A percentile compares a stretch with the other conserved stretches of the same genome.
phyloP scores from a whole-genome alignment of 2,888 invertebrate genomes.

The Margaritifera margaritifera region DNA sequence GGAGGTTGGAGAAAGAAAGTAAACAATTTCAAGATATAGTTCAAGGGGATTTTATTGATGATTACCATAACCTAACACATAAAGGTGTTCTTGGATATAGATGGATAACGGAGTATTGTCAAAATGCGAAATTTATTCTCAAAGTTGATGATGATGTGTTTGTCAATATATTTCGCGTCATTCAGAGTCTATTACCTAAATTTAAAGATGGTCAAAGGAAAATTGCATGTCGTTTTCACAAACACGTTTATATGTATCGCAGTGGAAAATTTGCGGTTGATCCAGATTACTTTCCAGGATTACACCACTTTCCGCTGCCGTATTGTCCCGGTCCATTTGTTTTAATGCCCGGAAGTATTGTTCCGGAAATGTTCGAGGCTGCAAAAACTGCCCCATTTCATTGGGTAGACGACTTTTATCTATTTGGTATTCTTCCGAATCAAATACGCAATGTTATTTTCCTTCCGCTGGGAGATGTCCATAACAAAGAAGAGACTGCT shows the following conservation, averaged over 20 bases:
- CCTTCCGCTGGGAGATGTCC: background rate
- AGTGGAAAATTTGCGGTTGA: background rate
- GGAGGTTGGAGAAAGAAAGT: slow-evolving; percentile 43
- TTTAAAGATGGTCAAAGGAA: no score
- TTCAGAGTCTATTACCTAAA: background rate
- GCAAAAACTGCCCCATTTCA: slow-evolving; percentile 2
- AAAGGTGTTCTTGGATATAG: slow-evolving; percentile 16
- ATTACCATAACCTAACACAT: slow-evolving; percentile 39
- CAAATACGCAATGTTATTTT: background rate
- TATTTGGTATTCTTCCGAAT: slow-evolving; percentile 4
- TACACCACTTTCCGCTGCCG: background rate
- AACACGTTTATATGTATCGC: no score
- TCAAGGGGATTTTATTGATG: no score
- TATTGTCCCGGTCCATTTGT: background rate
- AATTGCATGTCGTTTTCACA: no score
- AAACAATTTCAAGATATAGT: slow-evolving; percentile 40
- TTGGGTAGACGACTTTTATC: slow-evolving; percentile 9
- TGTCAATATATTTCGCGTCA: slow-evolving; percentile 45
- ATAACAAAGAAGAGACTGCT: no score
- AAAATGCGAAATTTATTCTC: no score
- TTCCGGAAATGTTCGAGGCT: background rate
- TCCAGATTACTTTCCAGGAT: background rate
- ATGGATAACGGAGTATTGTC: no score
- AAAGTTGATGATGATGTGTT: slow-evolving; percentile 44
- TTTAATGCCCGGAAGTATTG: background rate